Percentiles rank a stretch among this genome's conserved stretches.
Conservation (phyloP, 2,797 vertebrate genomes). For the Etheostoma nigrum region DNA sequence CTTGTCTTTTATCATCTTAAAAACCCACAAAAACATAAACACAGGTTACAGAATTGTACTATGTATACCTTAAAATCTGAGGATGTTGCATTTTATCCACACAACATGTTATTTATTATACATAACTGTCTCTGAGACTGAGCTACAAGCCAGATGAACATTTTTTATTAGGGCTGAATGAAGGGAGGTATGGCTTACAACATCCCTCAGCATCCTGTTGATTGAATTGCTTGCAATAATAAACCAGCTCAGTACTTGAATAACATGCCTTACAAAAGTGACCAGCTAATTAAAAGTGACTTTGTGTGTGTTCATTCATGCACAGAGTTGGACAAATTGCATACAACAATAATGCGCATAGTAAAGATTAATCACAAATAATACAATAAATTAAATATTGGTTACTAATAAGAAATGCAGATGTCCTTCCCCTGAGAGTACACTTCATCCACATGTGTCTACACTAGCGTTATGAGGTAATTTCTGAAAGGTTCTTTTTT, state of each 20-base stretch:
- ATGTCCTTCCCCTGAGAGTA: neutral
- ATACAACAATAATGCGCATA: constrained; percentile 3
- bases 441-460: neutral
- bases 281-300: constrained; percentile 19
- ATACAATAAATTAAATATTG: neutral
- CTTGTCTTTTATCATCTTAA: neutral
- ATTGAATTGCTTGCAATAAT: constrained; percentile 45
- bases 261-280: constrained; percentile 24
- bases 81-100: constrained; percentile 25
- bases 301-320: constrained; percentile 1
- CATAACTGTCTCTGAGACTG: constrained; percentile 33
- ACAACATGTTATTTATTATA: constrained; percentile 21
- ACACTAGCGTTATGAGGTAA: neutral
- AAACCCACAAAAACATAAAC: neutral
- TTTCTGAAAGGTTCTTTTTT: neutral
- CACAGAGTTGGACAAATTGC: neutral
- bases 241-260: constrained; percentile 22
- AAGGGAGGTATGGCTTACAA: constrained; percentile 22
- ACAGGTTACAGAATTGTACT: neutral
- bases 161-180: constrained; percentile 20
- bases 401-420: neutral
- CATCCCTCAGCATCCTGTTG: constrained; percentile 8
- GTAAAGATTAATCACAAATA: constrained; percentile 11
- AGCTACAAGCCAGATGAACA: constrained; percentile 25
- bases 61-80: neutral